These are phyloP conservation scores for Gastrophryne carolinensis DNA, from an alignment of 2,797 vertebrate genomes.

Conservation along the genomic window DNA sequence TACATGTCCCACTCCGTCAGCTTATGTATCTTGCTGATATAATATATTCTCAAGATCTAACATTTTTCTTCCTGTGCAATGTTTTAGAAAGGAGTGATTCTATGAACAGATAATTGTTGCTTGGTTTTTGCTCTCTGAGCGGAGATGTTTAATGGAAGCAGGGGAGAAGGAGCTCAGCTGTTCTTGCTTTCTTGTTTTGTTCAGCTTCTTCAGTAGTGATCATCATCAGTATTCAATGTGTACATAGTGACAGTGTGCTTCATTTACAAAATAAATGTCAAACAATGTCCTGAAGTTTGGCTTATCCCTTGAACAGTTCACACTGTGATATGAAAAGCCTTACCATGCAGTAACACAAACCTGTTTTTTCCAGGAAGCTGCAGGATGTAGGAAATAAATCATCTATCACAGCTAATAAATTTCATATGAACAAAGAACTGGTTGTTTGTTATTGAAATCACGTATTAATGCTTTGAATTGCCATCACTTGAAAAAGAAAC, in stretches of 20 bases:
- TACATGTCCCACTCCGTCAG: not conserved
- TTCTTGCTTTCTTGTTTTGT: constrained; percentile 25
- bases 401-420: constrained; percentile 79
- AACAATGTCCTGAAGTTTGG: constrained; percentile 70
- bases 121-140: not conserved
- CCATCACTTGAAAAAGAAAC: no score
- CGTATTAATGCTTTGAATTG: not conserved
- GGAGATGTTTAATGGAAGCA: not conserved
- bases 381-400: constrained; percentile 90
- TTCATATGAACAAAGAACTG: constrained; percentile 64
- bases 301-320: constrained; percentile 74
- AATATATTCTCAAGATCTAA: not conserved
- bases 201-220: constrained; percentile 60
- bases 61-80: not conserved
- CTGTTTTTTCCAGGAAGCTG: constrained; percentile 82
- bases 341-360: constrained; percentile 73
- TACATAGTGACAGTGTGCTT: constrained; percentile 75
- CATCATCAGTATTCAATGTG: constrained; percentile 83
- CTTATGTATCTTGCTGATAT: not conserved
- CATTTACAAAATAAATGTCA: constrained; percentile 74
- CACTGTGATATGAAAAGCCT: constrained; percentile 91
- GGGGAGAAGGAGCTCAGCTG: not conserved
- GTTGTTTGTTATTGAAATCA: constrained; percentile 54
- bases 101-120: not conserved
- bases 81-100: not conserved